Conservation (phyloP, 2,888 invertebrate genomes). For the Trachelus troglodyta region DNA sequence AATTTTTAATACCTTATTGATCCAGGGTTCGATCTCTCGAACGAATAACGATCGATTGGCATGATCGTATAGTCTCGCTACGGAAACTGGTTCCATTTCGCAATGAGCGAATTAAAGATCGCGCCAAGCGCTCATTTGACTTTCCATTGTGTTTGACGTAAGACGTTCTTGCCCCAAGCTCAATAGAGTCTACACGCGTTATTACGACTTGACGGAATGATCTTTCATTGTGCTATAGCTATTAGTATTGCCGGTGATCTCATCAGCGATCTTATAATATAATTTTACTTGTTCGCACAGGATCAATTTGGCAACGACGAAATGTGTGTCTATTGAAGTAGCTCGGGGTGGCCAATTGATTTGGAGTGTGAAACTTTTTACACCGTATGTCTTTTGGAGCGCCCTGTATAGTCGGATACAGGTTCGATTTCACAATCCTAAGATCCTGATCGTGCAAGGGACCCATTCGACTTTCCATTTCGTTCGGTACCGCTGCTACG, state of each 20-base stretch:
- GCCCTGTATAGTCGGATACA: conserved; percentile 21
- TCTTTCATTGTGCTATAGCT: neutral
- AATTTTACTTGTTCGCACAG: neutral
- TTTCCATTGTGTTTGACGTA: conserved; percentile 27
- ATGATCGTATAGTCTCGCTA: neutral
- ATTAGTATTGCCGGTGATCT: neutral
- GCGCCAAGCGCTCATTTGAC: conserved; percentile 28
- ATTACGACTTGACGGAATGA: neutral
- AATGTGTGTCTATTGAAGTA: neutral
- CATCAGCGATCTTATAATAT: neutral
- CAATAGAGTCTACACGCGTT: neutral
- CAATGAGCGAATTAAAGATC: conserved; percentile 26
- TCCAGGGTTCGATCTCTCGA: neutral
- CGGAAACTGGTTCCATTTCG: conserved; percentile 30
- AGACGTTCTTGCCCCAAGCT: conserved; percentile 5
- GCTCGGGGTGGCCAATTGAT: neutral
- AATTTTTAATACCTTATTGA: neutral
- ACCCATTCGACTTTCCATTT: conserved; percentile 48
- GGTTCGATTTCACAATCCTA: conserved; percentile 38
- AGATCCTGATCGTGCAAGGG: conserved; percentile 43
- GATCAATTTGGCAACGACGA: neutral
- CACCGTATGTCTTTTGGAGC: conserved; percentile 18
- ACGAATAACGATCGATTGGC: neutral
- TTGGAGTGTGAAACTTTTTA: neutral
- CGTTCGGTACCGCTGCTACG: conserved; percentile 26